Evolutionary conservation across 2,113 vertebrate species (phyloP).

Genomic region (Aleadryas rufinucha): DNA sequence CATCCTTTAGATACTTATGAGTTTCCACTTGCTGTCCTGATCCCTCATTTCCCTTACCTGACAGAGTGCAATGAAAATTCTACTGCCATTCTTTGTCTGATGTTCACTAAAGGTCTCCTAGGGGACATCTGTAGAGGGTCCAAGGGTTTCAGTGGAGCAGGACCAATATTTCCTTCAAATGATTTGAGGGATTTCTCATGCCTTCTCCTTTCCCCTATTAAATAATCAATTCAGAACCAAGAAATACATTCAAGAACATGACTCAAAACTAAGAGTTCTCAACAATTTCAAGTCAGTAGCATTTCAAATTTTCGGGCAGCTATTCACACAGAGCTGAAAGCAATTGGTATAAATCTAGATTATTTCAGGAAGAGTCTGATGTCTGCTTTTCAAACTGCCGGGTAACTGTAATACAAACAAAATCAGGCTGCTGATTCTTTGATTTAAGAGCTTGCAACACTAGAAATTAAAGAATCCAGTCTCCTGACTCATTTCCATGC

Average conservation of each 20-base stretch:
- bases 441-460: background rate
- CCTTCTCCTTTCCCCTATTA: conserved; percentile 78
- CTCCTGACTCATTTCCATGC: background rate
- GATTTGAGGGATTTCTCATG: conserved; percentile 75
- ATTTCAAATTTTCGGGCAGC: background rate
- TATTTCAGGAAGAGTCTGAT: background rate
- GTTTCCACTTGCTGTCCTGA: background rate
- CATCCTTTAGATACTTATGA: background rate
- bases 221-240: background rate
- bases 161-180: conserved; percentile 71
- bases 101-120: conserved; percentile 78
- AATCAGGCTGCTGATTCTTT: background rate
- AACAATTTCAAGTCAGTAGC: background rate
- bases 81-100: conserved; percentile 64
- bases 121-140: conserved; percentile 70
- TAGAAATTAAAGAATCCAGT: background rate
- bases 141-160: conserved; percentile 80
- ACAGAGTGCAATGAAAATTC: conserved; percentile 66
- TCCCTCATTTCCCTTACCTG: conserved; percentile 59
- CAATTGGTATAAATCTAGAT: background rate
- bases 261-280: background rate
- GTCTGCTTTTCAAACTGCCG: background rate
- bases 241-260: background rate
- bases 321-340: background rate
- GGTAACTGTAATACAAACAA: background rate